These are phyloP conservation scores for Rousettus madagascariensis DNA, from an alignment of 2,797 vertebrate genomes.

Conservation along the genomic window DNA sequence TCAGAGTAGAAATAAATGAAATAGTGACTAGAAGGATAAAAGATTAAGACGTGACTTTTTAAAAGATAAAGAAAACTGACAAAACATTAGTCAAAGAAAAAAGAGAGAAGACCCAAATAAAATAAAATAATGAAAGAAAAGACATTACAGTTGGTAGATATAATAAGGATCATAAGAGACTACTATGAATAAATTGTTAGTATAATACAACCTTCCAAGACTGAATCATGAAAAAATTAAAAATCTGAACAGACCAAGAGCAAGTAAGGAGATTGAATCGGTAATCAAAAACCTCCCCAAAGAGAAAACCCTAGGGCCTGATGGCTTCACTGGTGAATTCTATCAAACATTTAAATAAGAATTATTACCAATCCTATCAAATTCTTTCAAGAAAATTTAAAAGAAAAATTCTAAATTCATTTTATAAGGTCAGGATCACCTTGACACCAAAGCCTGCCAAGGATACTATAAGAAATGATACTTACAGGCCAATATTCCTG, in stretches of 20 bases:
- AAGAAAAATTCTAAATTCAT: background rate
- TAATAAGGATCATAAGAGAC: background rate
- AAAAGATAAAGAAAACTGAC: background rate
- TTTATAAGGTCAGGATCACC: background rate
- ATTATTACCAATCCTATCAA: background rate
- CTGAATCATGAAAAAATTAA: background rate
- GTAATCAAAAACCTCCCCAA: background rate
- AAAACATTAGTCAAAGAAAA: background rate
- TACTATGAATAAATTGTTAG: background rate
- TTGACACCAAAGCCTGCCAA: background rate
- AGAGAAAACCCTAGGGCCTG: background rate
- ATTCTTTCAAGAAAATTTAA: background rate
- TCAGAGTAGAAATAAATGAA: background rate
- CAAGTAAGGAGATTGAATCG: background rate
- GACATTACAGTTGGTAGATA: background rate
- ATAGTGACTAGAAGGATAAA: background rate
- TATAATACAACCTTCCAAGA: background rate
- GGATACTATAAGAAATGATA: background rate
- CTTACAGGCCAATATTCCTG: background rate
- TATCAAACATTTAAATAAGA: background rate
- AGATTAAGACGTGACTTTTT: background rate
- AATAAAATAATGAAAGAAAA: background rate
- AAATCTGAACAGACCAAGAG: background rate
- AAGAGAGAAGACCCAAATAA: background rate
- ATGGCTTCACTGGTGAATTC: background rate